Evolutionary conservation across 2,888 invertebrate genomes (phyloP).

Genomic region (Cryptophagus acutangulus): DNA sequence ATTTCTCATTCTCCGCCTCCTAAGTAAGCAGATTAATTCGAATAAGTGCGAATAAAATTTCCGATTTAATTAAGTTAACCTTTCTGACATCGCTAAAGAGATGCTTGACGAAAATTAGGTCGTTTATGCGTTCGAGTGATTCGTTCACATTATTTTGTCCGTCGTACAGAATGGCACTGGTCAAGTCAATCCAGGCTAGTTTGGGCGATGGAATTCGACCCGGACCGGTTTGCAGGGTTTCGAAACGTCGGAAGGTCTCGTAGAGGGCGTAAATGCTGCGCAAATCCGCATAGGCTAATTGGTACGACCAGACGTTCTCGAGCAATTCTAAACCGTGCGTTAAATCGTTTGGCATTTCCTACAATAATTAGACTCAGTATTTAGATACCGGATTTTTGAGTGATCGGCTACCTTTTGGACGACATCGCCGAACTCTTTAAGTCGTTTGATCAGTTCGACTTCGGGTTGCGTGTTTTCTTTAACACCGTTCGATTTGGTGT

Average conservation of each 20-base stretch:
- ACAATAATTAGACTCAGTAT: background rate
- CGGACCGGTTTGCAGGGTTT: constrained; percentile 43
- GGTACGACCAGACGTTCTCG: constrained; percentile 61
- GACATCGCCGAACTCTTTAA: constrained; percentile 53
- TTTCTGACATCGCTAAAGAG: constrained; percentile 61
- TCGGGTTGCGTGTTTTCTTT: constrained; percentile 44
- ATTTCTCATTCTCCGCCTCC: constrained; percentile 60
- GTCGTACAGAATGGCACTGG: constrained; percentile 62
- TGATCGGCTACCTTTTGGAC: constrained; percentile 44
- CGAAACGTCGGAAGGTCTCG: constrained; percentile 60
- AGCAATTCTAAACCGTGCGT: constrained; percentile 30
- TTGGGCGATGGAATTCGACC: constrained; percentile 45
- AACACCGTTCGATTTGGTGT: constrained; percentile 23
- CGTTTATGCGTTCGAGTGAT: constrained; percentile 56
- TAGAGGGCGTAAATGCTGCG: constrained; percentile 62
- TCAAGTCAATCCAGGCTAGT: constrained; percentile 59
- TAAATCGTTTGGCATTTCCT: constrained; percentile 22
- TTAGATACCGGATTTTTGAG: no score
- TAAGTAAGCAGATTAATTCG: constrained; percentile 36
- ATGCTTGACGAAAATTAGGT: constrained; percentile 56
- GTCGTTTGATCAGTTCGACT: constrained; percentile 55
- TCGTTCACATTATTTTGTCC: constrained; percentile 55
- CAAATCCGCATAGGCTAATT: constrained; percentile 56
- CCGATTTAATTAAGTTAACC: constrained; percentile 47
- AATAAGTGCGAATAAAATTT: background rate